Base-by-base conservation (phyloP, 2,113 vertebrate species). In the Leucosticte australis region DNA sequence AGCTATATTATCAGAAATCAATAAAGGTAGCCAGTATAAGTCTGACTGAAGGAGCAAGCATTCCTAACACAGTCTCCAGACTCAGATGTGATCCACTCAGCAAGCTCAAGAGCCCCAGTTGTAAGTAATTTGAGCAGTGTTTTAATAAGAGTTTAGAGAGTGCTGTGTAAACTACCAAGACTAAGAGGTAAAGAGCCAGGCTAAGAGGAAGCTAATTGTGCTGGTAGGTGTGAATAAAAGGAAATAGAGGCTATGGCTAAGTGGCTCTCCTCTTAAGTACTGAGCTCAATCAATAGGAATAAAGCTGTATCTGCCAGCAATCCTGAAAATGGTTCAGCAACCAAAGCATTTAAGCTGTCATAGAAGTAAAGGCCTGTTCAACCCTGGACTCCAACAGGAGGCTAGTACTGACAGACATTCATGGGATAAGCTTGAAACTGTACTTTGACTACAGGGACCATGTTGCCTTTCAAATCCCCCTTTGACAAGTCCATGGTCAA, bases 181-280 rank as follows among this genome's bases (percentile, higher is more conserved):
- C 63, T 69, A 68, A 53, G 49, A 83, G 41, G 41, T 35, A 56
- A 83, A 83, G 33, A 79, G 52, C 13, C 77, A 70, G 35, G 30
- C 52, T 87, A 76, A 82, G 31, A 65, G 79, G 56, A 75, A 90
- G 68, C 46, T 86, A 79, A 90, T 62, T 92, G 63, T 41, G 24
- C 87, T 86, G 62, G 60, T 78, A 87, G 81, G 70, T 85, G 87
- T 83, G 69, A 96, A 92, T 68, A 83, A 91, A 94, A 92, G 47
- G 81, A 91, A 89, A 41, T 41, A 79, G 44, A 92, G 39, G 47
- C 56, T 70, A 23, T 15, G 11, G 62, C 47, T 88, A 87, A 87
- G 80, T 92, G 88, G 39, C 56, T 93, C 44, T 94, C n/a, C 50
- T 87, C 65, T 27, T 37, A 52, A 95, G 86, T 70, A 60, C 42